Conservation (phyloP, 2,113 vertebrate genomes). For the Electrona antarctica region DNA sequence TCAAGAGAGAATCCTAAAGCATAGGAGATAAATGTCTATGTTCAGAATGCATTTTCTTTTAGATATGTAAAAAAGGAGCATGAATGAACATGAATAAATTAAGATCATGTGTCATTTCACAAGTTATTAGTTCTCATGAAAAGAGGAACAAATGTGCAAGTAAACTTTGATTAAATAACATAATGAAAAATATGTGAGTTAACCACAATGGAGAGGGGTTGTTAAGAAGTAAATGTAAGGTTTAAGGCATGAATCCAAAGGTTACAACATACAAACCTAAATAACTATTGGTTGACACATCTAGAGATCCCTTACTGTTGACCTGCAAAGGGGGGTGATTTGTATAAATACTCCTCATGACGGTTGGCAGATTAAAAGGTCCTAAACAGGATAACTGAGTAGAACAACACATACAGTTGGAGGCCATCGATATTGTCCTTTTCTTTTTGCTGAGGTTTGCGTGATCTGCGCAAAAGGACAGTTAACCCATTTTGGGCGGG, state of each 20-base stretch:
- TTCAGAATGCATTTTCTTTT: neutral
- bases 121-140: no score
- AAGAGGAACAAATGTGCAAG: neutral
- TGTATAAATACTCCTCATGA: no score
- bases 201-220: conserved; percentile 38
- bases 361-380: conserved; percentile 80
- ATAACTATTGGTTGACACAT: conserved; percentile 87
- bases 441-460: no score
- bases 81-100: neutral
- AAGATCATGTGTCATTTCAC: no score
- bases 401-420: conserved; percentile 25
- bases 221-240: neutral
- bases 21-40: neutral
- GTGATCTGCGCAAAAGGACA: no score
- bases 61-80: neutral
- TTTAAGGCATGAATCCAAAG: conserved; percentile 15
- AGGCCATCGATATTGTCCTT: no score
- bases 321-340: conserved; percentile 64
- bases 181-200: conserved; percentile 35
- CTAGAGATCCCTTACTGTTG: conserved; percentile 67
- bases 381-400: conserved; percentile 84
- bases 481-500: no score
- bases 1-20: conserved; percentile 93
- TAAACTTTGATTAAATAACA: neutral
- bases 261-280: conserved; percentile 89